phyloP scores from a whole-genome alignment of 2,888 invertebrate genomes.

The Callosobruchus maculatus region DNA sequence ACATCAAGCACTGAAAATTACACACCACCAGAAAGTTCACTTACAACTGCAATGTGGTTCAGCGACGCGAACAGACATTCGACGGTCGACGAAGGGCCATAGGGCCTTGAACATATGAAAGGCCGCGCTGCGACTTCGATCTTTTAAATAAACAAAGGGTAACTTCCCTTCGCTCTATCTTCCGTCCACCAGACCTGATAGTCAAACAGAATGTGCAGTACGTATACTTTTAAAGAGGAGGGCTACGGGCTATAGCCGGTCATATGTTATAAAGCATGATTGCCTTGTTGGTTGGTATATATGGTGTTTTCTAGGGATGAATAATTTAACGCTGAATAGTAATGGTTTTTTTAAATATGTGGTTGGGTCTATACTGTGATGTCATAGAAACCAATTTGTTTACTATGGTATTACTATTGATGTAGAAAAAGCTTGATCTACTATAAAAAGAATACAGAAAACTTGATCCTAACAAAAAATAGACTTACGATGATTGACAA shows the following conservation, averaged over 20 bases:
- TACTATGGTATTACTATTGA: no score
- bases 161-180: conserved; percentile 18
- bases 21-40: not conserved
- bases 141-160: conserved; percentile 37
- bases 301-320: not conserved
- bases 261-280: not conserved
- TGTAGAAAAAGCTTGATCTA: no score
- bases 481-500: no score
- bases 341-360: not conserved
- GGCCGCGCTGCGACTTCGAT: conserved; percentile 26
- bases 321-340: not conserved
- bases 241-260: not conserved
- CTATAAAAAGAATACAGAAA: no score
- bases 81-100: conserved; percentile 17
- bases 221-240: not conserved
- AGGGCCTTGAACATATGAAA: conserved; percentile 9
- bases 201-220: not conserved
- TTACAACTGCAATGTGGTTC: not conserved
- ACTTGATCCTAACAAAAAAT: no score
- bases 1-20: not conserved
- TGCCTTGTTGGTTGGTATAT: not conserved
- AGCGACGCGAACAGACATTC: conserved; percentile 8
- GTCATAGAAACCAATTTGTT: no score
- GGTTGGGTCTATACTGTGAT: no score
- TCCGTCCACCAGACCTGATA: not conserved